A percentile compares a stretch with the other conserved stretches of the same genome.
Evolutionary conservation across 2,888 invertebrate species (phyloP).

Genomic region (Polyploca ridens): DNA sequence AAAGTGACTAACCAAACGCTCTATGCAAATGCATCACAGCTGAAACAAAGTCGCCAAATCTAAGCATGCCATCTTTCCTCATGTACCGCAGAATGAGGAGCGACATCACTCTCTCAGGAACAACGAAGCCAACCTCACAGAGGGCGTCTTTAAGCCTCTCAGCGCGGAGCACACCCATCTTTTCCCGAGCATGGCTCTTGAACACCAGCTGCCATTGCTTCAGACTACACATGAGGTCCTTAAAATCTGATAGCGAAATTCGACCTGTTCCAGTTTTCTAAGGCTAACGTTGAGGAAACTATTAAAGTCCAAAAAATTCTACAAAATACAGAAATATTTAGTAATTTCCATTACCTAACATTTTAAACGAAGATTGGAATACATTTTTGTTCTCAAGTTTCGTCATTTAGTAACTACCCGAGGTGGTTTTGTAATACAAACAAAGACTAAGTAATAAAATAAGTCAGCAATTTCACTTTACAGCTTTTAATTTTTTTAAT

Average conservation of each 20-base stretch:
- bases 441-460: no score
- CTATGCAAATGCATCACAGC: conserved; percentile 94
- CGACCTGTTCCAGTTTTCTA: conserved; percentile 91
- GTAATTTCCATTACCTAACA: no score
- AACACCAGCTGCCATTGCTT: conserved; percentile 96
- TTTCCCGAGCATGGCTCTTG: conserved; percentile 95
- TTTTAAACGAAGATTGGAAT: no score
- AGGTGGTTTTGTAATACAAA: no score
- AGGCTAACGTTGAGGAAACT: conserved; percentile 42
- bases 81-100: conserved; percentile 94
- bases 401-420: no score
- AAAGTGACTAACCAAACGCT: conserved; percentile 90
- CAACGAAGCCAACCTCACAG: conserved; percentile 93
- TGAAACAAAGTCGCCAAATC: conserved; percentile 96
- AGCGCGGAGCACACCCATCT: conserved; percentile 94
- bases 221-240: conserved; percentile 95
- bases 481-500: no score
- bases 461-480: no score
- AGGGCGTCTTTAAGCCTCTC: conserved; percentile 93
- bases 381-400: no score
- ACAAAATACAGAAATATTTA: not conserved
- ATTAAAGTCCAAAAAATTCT: not conserved
- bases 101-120: conserved; percentile 93
- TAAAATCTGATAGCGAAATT: conserved; percentile 93
- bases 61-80: conserved; percentile 95